Evolutionary conservation across 2,113 vertebrate species (phyloP).

Genomic region (Anoplopoma fimbria): DNA sequence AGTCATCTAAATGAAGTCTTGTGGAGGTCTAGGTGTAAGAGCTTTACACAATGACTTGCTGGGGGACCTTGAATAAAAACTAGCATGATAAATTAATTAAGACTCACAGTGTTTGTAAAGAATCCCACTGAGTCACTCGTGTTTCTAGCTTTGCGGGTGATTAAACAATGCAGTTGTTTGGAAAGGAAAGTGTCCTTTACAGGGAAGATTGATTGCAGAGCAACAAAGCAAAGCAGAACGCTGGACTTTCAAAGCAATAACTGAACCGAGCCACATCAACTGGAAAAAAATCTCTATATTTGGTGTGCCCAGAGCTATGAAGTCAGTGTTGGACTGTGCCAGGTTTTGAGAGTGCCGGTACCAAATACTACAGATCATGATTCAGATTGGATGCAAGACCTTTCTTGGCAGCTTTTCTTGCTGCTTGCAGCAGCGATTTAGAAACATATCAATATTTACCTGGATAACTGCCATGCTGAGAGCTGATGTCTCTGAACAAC

Average conservation of each 20-base stretch:
- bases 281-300: slow-evolving; percentile 67
- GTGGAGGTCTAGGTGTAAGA: slow-evolving; percentile 33
- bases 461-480: slow-evolving; percentile 55
- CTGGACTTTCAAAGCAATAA: slow-evolving; percentile 66
- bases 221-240: slow-evolving; percentile 62
- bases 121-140: slow-evolving; percentile 43
- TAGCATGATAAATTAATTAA: slow-evolving; percentile 53
- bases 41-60: slow-evolving; percentile 31
- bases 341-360: slow-evolving; percentile 67
- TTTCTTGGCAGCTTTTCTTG: slow-evolving; percentile 59
- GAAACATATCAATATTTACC: slow-evolving; percentile 72
- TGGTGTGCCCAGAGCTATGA: slow-evolving; percentile 66
- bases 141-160: slow-evolving; percentile 45
- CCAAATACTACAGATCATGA: slow-evolving; percentile 69
- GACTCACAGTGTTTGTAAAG: slow-evolving; percentile 35
- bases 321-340: slow-evolving; percentile 58
- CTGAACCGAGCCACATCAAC: slow-evolving; percentile 60
- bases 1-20: slow-evolving; percentile 21
- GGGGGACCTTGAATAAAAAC: neutral
- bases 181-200: slow-evolving; percentile 40
- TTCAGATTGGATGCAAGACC: slow-evolving; percentile 66
- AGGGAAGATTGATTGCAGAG: slow-evolving; percentile 73
- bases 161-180: slow-evolving; percentile 55
- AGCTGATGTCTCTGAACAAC: slow-evolving; percentile 52
- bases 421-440: slow-evolving; percentile 62